These are phyloP conservation scores for Tryphoninae sp. DNA, from an alignment of 2,888 invertebrate species.

Conservation along the genomic window DNA sequence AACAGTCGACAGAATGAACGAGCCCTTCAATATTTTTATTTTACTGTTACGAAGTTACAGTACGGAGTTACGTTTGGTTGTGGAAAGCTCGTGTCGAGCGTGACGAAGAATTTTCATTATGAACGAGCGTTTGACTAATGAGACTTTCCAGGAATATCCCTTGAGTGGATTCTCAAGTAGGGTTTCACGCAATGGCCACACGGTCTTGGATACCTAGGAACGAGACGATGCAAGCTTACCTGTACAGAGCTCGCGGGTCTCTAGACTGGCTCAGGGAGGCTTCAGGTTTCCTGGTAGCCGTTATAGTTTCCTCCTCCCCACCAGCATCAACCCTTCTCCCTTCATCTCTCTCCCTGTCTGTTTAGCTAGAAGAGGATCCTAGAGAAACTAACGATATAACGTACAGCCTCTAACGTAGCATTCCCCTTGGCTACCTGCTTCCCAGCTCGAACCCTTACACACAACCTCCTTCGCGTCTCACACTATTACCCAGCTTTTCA, in stretches of 20 bases:
- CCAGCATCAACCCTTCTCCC: not conserved
- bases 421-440: slow-evolving; percentile 41
- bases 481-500: slow-evolving; percentile 36
- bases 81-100: slow-evolving; percentile 15
- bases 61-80: too few relatives aligned
- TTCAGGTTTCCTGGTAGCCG: slow-evolving; percentile 59
- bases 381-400: slow-evolving; percentile 51
- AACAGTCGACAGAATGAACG: not conserved
- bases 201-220: slow-evolving; percentile 12
- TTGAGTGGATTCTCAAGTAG: slow-evolving; percentile 30
- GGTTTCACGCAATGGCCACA: slow-evolving; percentile 45
- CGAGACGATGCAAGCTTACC: slow-evolving; percentile 37
- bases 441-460: slow-evolving; percentile 29
- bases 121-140: slow-evolving; percentile 65
- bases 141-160: slow-evolving; percentile 56
- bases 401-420: slow-evolving; percentile 50
- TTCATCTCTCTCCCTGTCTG: not conserved
- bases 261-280: slow-evolving; percentile 42
- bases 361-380: slow-evolving; percentile 12
- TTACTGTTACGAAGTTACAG: not conserved
- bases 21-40: not conserved
- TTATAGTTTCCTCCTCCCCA: slow-evolving; percentile 28
- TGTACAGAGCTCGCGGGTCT: slow-evolving; percentile 18
- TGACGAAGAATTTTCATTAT: slow-evolving; percentile 62
- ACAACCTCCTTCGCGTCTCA: not conserved